Conservation (phyloP, 2,888 invertebrate genomes). For the Norana najaformis region DNA sequence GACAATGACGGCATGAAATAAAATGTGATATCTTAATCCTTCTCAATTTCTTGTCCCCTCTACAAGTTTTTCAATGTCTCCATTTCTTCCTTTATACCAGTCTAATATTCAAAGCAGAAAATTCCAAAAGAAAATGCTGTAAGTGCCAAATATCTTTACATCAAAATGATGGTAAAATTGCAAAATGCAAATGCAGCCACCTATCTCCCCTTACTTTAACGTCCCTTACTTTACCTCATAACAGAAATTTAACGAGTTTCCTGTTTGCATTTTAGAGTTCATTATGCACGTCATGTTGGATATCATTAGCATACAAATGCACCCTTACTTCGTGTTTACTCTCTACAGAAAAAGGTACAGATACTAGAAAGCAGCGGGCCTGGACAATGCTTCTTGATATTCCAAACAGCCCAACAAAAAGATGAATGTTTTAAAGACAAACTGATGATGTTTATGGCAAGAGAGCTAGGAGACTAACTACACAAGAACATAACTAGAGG, state of each 20-base stretch:
- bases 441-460: neutral
- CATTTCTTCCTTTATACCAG: neutral
- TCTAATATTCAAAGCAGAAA: neutral
- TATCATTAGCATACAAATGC: neutral
- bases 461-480: no score
- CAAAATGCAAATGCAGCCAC: neutral
- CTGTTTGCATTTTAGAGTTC: no score
- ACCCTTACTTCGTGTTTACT: neutral
- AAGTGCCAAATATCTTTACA: neutral
- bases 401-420: neutral
- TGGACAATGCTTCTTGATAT: neutral
- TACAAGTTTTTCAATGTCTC: no score
- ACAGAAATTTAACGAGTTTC: neutral
- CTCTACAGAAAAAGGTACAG: neutral
- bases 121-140: neutral
- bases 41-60: no score
- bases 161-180: neutral
- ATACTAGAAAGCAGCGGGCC: neutral
- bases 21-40: no score
- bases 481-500: no score
- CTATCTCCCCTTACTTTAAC: neutral
- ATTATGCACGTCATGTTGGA: neutral
- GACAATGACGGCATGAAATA: no score
- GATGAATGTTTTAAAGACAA: neutral
- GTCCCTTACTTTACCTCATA: neutral